Base-by-base conservation (phyloP, 2,888 invertebrate genomes). In the Argyresthia goedartella region DNA sequence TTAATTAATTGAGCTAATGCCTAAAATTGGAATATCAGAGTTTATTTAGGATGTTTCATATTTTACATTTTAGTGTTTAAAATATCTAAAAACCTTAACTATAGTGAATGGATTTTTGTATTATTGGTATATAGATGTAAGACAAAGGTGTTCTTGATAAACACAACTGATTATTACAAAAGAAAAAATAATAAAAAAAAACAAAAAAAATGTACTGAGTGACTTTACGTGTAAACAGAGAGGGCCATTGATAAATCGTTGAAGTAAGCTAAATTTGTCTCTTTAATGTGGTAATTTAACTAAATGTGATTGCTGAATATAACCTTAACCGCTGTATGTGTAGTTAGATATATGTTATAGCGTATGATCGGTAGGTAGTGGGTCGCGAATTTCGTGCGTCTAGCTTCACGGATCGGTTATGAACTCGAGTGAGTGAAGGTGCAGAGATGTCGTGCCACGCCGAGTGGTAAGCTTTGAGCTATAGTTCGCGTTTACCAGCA, bases 11-110 rank as follows among this genome's bases (percentile, higher is more conserved):
- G 84, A 81, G 79, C 84, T 84, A 84, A 86, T 76, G 85, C 84
- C 85, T 86, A 85, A 81, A 82, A 81, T 84, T 85, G 84, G 84
- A 81, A 85, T 86, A 85, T 86, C 86, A 86, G 86, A 86, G 84
- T 86, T 86, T 86, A 86, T 86, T 86, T 85, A 86, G 84, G 84
- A 86, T 76, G 84, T 84, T 79, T 85, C 80, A 84, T 85, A 85
- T 84, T 85, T 84, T 86, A 86, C 85, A 85, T 86, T 84, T 82
- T 85, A 85, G 85, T 80, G 78, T 80, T 51, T 84, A 85, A 85
- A 82, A 84, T 84, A 82, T 84, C 84, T 85, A 86, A 51, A 85
- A 85, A 86, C 84, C 85, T 82, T 86, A 84, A 85, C 82, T 85
- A 82, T 85, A 85, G 82, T 81, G 67, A 81, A 85, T 78, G 82